Conservation (phyloP, 1,140 invertebrate species). For the Cyclina sinensis region DNA sequence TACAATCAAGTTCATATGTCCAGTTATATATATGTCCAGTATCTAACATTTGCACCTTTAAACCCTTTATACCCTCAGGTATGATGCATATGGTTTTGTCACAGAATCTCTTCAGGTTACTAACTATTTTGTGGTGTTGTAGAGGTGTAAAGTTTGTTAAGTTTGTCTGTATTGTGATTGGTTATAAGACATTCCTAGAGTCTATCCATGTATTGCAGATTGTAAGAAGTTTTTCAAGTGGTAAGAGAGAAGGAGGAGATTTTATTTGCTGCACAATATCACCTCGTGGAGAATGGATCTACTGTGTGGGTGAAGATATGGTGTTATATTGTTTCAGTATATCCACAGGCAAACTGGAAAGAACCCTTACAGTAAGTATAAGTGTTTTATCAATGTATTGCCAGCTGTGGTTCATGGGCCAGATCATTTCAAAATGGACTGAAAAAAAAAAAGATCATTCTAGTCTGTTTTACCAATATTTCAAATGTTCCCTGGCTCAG, state of each 20-base stretch:
- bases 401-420: too few relatives aligned
- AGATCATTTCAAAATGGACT: too few relatives aligned
- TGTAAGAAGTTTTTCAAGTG: slow-evolving; percentile 98
- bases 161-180: neutral
- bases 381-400: neutral
- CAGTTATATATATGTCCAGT: too few relatives aligned
- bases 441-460: too few relatives aligned
- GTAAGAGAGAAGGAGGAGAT: slow-evolving; percentile 99
- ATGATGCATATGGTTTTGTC: too few relatives aligned
- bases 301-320: slow-evolving; percentile 98
- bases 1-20: too few relatives aligned
- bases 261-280: slow-evolving; percentile 97
- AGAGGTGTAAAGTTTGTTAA: too few relatives aligned
- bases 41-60: too few relatives aligned
- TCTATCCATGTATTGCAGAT: slow-evolving; percentile 89
- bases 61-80: neutral
- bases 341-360: slow-evolving; percentile 98
- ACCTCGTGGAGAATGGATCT: slow-evolving; percentile 98
- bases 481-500: too few relatives aligned
- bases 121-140: too few relatives aligned
- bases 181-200: neutral
- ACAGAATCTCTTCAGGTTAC: too few relatives aligned
- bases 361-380: slow-evolving; percentile 95
- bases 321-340: slow-evolving; percentile 99
- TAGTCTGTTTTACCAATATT: too few relatives aligned